phyloP scores from a whole-genome alignment of 2,113 vertebrate genomes.

The Irena cyanogastra region DNA sequence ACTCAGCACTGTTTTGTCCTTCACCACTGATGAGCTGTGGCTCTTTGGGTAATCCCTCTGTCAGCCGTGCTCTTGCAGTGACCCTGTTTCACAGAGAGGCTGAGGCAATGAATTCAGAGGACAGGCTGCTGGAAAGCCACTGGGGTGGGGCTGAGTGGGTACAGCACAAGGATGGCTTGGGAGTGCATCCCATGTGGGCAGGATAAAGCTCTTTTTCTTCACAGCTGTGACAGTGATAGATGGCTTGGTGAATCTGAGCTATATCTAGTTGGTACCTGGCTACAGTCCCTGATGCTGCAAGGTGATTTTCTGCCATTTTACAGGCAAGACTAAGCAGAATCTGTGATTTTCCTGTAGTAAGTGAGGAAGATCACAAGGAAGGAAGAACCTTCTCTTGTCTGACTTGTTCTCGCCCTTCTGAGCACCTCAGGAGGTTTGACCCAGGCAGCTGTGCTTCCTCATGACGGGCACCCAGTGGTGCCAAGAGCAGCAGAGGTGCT shows the following conservation, averaged over 20 bases:
- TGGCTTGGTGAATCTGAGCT: constrained; percentile 16
- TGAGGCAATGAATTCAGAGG: constrained; percentile 37
- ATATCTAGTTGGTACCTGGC: constrained; percentile 43
- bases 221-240: constrained; percentile 31
- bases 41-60: neutral
- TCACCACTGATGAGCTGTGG: neutral
- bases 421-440: neutral
- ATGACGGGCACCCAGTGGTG: neutral
- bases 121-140: constrained; percentile 10
- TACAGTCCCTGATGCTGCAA: constrained; percentile 40
- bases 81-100: constrained; percentile 6
- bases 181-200: neutral
- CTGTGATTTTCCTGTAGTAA: neutral
- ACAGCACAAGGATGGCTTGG: neutral
- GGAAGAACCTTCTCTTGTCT: neutral
- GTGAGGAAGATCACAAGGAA: neutral
- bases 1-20: neutral
- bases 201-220: constrained; percentile 18
- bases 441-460: neutral
- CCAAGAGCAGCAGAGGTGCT: neutral
- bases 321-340: neutral
- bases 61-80: neutral
- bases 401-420: neutral
- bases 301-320: constrained; percentile 47
- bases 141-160: neutral